Base-by-base conservation (phyloP, 2,797 vertebrate genomes). In the Champsocephalus esox region DNA sequence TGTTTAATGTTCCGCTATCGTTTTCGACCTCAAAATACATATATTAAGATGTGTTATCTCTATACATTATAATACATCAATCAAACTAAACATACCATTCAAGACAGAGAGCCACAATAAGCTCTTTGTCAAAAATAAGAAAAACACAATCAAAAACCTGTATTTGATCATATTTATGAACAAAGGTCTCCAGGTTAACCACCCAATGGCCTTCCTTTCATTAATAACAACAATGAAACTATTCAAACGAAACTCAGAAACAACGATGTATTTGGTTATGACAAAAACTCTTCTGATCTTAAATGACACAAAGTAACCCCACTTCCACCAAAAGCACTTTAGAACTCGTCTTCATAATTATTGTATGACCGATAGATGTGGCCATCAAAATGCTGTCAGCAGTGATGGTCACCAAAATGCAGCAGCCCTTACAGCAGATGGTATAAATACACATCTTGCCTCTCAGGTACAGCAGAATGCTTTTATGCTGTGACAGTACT, bases 391-490 rank as follows among this genome's bases (percentile, higher is more conserved):
- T 45, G 61, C 70, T 81, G 78, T 88, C 80, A 80, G 79, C 75
- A 24, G 19, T 78, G 80, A 84, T n/a, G 77, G 79, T 75, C 80
- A 60, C 79, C 61, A 54, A 77, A 85, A 73, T 70, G 75, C 65
- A 28, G 19, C 21, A 67, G 59, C 81, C 63, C 80, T 66, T 52
- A 60, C 44, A 9, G 63, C 70, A 75, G 57, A 77, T 52, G 58
- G 69, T 84, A 63, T 58, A 89, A 89, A 82, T 75, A 70, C 64
- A 69, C 74, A 77, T 80, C 51, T 58, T 79, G 58, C 62, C 75
- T 82, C 65, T 74, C 65, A 79, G 82, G 80, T 87, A 92, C 92
- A 92, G 73, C 79, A 81, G 88, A 92, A 91, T 75, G 89, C 90
- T 91, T 90, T 91, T 90, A 92, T 46, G 48, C 80, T 17, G 10